Evolutionary conservation across 2,797 vertebrate genomes (phyloP), one percentile per base, ranked within the genome.

Genomic region (Sebastes diploproa): DNA sequence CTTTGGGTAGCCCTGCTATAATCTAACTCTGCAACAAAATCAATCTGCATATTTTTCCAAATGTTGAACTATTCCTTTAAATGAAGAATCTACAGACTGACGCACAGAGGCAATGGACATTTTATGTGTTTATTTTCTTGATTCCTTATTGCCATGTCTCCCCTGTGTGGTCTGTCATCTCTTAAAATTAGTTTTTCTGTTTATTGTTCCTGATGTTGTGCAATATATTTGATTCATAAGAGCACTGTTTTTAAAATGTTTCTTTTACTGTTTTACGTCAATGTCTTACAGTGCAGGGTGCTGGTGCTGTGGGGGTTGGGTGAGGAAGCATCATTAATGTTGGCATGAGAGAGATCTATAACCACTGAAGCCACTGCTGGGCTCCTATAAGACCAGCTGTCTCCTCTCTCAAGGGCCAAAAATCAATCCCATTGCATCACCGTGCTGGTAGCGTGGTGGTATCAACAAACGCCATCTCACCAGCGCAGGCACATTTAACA

Each of bases 171-270:
- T 60, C 71, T 50, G 46, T 78, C 75, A 52, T 77, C 32, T 81
- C 59, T 78, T 73, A 67, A 66, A 61, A 18, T 77, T 67, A 61
- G 25, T 85, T 67, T 56, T 32, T 85, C 38, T 30, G 66, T 88
- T 90, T 85, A 85, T 68, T 73, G 36, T 72, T 88, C 18, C 67
- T 66, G 30, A 75, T 85, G 61, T 81, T 85, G 93, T 95, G 93
- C 93, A 95, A 95, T 94, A 94, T 89, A 60, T 87, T 86, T 82
- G 68, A 92, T 87, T 86, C 82, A 34, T 56, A 68, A 36, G 46
- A 75, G 56, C 73, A 83, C 81, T 74, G 74, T 85, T 85, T 86
- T 81, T 72, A 61, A 65, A 66, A 76, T 22, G 38, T 75, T 69
- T 83, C 18, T 71, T 80, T 72, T 36, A 72, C 11, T 2, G 7